Evolutionary conservation across 2,888 invertebrate species (phyloP), one percentile per base, ranked within the genome.

Genomic region (Drosophila kuntzei): DNA sequence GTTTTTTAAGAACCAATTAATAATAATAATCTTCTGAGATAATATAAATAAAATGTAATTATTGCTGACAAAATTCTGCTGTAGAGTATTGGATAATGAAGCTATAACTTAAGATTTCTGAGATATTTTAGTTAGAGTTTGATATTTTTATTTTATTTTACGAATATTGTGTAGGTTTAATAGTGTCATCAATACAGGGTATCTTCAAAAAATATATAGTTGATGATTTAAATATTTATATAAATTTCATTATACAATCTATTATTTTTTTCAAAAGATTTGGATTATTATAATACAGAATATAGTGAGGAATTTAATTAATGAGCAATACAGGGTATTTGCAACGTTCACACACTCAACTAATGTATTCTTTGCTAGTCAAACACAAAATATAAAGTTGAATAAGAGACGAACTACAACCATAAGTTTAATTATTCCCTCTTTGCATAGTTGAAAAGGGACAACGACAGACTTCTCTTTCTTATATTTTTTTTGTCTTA

Each of bases 391-490:
- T 50, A 16, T 8, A 18, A 5, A n/a, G 39, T 29, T 51, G 9
- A 39, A 39, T 27, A n/a, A 16, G 4, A 12, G n/a, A 1, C 18
- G n/a, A 39, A 25, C 8, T 27, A 25, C 12, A 36, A 16, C 7
- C 12, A 36, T 16, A 36, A 50, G 18, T 27, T 16, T 25, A 25
- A 16, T 11, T 9, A 36, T 22, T 32, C 29, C 12, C n/a, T n/a
- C 25, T 36, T 32, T 32, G 5, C 18, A 32, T 34, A 34, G n/a
- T 32, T 14, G 1, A 54, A 43, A 43, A 49, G 39, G 43, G 32
- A 37, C 36, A 12, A 27, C 11, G 34, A 59, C 12, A 34, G 9
- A 16, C 22, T 25, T 25, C 2, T 46, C 9, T 39, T 61, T 22
- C n/a, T 25, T n/a, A n/a, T n/a, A n/a, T n/a, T 8, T 1, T 7